phyloP scores from a whole-genome alignment of 2,113 vertebrate species.

The Ceyx melanurus region DNA sequence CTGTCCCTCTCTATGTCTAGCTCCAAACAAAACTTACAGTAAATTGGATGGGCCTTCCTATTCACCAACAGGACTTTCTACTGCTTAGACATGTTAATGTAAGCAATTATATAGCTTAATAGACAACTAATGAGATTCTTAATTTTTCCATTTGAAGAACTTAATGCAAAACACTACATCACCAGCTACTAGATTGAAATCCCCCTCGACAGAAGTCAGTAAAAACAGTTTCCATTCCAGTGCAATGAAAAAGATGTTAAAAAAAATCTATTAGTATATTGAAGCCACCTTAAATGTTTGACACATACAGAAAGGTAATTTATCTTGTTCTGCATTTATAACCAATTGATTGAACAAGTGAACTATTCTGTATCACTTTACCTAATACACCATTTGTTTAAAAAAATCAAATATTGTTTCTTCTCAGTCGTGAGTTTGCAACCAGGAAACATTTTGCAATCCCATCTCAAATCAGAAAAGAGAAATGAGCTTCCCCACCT shows the following conservation, averaged over 20 bases:
- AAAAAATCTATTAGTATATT: constrained; percentile 16
- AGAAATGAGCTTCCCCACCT: not conserved
- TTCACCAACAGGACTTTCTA: not conserved
- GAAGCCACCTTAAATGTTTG: not conserved
- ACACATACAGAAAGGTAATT: not conserved
- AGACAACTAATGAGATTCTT: constrained; percentile 21
- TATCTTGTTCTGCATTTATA: not conserved
- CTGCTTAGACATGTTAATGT: constrained; percentile 5
- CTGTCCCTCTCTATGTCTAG: not conserved
- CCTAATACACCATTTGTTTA: not conserved
- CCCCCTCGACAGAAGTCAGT: not conserved
- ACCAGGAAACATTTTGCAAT: not conserved
- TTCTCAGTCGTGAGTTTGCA: not conserved
- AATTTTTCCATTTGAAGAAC: constrained; percentile 44
- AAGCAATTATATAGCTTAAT: constrained; percentile 36
- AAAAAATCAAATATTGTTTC: not conserved
- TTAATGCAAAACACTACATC: not conserved
- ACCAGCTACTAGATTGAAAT: not conserved
- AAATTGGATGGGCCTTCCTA: not conserved
- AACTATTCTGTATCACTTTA: not conserved
- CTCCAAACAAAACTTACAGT: not conserved
- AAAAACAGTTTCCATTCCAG: not conserved
- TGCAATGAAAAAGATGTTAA: not conserved
- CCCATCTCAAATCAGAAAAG: not conserved
- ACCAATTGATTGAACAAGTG: not conserved